Base-by-base conservation (phyloP, 2,113 vertebrate genomes). In the Microtus pennsylvanicus region DNA sequence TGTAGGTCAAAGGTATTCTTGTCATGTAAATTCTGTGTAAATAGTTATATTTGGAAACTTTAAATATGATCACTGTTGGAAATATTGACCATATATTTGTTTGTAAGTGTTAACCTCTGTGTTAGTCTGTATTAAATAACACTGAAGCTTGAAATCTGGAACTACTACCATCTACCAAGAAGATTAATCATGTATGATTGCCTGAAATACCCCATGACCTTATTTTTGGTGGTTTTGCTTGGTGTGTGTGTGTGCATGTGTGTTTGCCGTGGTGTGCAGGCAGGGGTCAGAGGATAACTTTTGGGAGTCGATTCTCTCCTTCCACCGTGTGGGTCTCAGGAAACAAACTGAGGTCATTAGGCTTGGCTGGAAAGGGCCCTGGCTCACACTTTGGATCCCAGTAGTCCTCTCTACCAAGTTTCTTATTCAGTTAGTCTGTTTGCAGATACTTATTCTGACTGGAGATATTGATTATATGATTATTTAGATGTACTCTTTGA, bases 401-500 rank as follows among this genome's bases (percentile, higher is more conserved):
- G 72, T 35, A 74, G 28, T 78, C 85, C 28, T 76, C 22, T 74
- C 65, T 77, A 94, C 91, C 35, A 61, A 26, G 12, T 85, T 94
- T 93, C 91, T 94, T 91, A 74, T 87, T 85, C 70, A 65, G 17
- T 61, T 75, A 90, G 52, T 52, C 81, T 80, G 52, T 94, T 92
- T 82, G 26, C 87, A 33, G 45, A 45, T 83, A 69, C 21, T 28
- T 87, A 7, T 65, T 21, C 77, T 87, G 24, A 72, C 30, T 91
- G 33, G 67, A 19, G 38, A 26, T 67, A 21, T 75, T 75, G 85
- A 63, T 83, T 72, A 52, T 89, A 47, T 88, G 45, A 87, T 90
- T 94, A 77, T 74, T 90, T 97, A 91, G 89, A 91, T 80, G 4
- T 30, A n/a, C 21, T 75, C 50, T 72, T 77, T 96, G 52, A 82